phyloP scores from a whole-genome alignment of 2,797 vertebrate species.

The Helicolenus hilgendorfi region DNA sequence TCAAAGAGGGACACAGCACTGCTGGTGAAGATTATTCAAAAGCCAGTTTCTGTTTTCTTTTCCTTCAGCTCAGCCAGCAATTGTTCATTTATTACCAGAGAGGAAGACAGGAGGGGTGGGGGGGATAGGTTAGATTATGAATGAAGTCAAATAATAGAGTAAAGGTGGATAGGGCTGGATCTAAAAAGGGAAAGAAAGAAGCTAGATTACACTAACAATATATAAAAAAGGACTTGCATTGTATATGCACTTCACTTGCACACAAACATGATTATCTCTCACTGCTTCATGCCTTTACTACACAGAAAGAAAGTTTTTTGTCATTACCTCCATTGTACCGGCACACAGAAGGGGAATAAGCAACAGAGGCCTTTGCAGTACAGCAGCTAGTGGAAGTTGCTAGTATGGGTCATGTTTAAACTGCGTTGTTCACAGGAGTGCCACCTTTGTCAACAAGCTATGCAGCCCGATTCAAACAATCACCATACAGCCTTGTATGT shows the following conservation, averaged over 20 bases:
- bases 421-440: conserved; percentile 38
- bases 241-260: not conserved
- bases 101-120: not conserved
- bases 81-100: conserved; percentile 55
- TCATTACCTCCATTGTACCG: conserved; percentile 35
- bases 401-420: conserved; percentile 35
- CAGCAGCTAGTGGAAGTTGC: conserved; percentile 64
- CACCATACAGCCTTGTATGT: not conserved
- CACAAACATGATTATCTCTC: not conserved
- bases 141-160: conserved; percentile 13
- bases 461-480: conserved; percentile 22
- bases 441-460: conserved; percentile 36
- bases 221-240: not conserved
- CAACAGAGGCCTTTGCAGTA: conserved; percentile 23
- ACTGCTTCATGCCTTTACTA: conserved; percentile 6
- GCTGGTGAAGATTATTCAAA: conserved; percentile 53
- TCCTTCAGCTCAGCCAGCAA: conserved; percentile 50
- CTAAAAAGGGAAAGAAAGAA: not conserved
- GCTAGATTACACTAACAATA: not conserved
- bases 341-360: conserved; percentile 18
- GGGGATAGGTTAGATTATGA: not conserved
- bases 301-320: conserved; percentile 6
- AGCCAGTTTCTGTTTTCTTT: conserved; percentile 62
- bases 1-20: conserved; percentile 13
- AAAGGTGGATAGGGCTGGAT: not conserved